Evolutionary conservation across 2,113 vertebrate species (phyloP), one percentile per base, ranked within the genome.

Genomic region (Phaetusa simplex): DNA sequence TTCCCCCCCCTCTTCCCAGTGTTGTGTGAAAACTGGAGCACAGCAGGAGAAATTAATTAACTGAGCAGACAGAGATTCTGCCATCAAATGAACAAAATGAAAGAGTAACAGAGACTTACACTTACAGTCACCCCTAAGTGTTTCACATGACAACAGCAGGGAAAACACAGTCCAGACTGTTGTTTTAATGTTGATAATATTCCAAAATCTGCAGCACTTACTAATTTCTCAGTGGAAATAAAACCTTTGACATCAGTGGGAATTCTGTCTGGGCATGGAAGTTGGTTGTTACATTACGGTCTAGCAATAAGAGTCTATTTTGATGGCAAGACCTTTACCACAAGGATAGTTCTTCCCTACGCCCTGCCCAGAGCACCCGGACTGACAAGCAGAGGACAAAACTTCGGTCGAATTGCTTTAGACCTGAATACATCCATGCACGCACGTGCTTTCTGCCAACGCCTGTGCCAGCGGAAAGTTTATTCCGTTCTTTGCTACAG

Each of bases 31-130:
- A 78, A 76, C 62, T 6, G 0, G 34, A 86, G 71, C 93, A 53
- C 88, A 91, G 93, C 96, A 93, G 81, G 93, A 77, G 66, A 96
- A 94, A 85, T 95, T 88, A 97, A 97, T 96, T 95, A 95, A 93
- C 49, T 11, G 66, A 85, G 87, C 84, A 90, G 93, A 91, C 78
- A 96, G 88, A 50, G 53, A 76, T 62, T 85, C 91, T 61, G 80
- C 94, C 81, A 93, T 95, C 95, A 95, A 97, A 95, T 90, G 94
- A 95, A 95, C 86, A 94, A 89, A 97, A 95, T 42, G 23, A 79
- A 94, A 69, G 47, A 85, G 81, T 89, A 95, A 93, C 86, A 95
- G 61, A 93, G 61, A 80, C 81, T 89, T 76, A 95, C 83, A 91
- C 65, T 97, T 85, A 70, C 0, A 90, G 84, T 89, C 81, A 94